Base-by-base conservation (phyloP, 2,888 invertebrate genomes). In the Stenodera caucasica region DNA sequence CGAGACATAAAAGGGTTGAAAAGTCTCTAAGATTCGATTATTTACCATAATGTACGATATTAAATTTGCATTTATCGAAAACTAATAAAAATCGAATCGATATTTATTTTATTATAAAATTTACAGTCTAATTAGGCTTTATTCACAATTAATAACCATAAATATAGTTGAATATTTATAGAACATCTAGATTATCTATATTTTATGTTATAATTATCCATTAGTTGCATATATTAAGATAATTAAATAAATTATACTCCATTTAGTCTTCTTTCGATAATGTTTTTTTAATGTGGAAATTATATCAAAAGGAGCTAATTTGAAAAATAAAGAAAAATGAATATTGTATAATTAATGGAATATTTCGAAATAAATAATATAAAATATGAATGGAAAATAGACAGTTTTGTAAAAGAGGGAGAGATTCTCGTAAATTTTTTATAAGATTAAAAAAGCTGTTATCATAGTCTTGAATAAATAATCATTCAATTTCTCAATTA, bases 281-380 rank as follows among this genome's bases (percentile, higher is more conserved):
- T 11, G 45, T 21, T 21, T 21, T 21, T 21, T 21, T n/a, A 8
- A 2, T 23, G 12, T 45, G 12, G 8, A 12, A 45, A 12, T n/a
- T 3, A 9, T n/a, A 2, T 12, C 12, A 21, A 21, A 23, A 1
- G 30, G 9, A 30, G 30, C 26, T 26, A 26, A 26, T 26, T 26
- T 26, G 26, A 26, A 23, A 23, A 23, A 45, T 18, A n/a, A 6
- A 11, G 18, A 11, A 40, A 18, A 45, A 23, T n/a, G n/a, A 21
- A 12, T 45, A 23, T 21, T 45, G n/a, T 45, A 45, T 23, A 45
- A 45, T 45, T 45, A 45, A n/a, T n/a, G n/a, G 45, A 26, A 5
- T 45, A 12, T 21, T 23, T 21, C 23, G 21, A 45, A 45, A 45
- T 45, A 45, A 45, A 45, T 45, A 45, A 45, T n/a, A n/a, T n/a